These are phyloP conservation scores for Machimus rusticus DNA, from an alignment of 2,888 invertebrate species.

Conservation along the genomic window DNA sequence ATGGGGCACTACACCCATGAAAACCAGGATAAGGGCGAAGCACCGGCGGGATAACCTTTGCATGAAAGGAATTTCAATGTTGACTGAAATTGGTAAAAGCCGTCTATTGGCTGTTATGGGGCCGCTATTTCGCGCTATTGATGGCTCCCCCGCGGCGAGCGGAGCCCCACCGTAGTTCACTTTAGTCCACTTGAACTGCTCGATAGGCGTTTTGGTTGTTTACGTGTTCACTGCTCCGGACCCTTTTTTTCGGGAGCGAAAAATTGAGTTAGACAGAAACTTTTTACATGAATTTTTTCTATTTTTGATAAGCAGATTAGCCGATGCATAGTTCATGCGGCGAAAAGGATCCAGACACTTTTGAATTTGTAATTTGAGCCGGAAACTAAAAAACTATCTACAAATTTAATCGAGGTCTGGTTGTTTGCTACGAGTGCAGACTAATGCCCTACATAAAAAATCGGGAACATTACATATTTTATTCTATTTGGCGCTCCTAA, in stretches of 20 bases:
- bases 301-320: not conserved
- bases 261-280: not conserved
- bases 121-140: conserved; percentile 17
- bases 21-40: not conserved
- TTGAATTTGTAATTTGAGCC: not conserved
- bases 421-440: not conserved
- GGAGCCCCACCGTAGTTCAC: not conserved
- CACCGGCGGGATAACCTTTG: not conserved
- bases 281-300: not conserved
- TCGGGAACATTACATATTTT: no score
- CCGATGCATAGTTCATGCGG: not conserved
- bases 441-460: no score
- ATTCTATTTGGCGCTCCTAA: no score
- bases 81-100: conserved; percentile 26
- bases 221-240: not conserved
- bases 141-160: not conserved
- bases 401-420: not conserved
- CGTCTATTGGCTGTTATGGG: conserved; percentile 28
- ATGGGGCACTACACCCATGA: conserved; percentile 4
- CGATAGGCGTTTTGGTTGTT: not conserved
- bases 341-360: not conserved
- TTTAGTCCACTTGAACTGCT: not conserved
- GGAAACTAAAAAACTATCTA: not conserved
- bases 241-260: not conserved
- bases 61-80: conserved; percentile 34